These are phyloP conservation scores for Clinocottus analis DNA, from an alignment of 2,113 vertebrate genomes.

Conservation along the genomic window DNA sequence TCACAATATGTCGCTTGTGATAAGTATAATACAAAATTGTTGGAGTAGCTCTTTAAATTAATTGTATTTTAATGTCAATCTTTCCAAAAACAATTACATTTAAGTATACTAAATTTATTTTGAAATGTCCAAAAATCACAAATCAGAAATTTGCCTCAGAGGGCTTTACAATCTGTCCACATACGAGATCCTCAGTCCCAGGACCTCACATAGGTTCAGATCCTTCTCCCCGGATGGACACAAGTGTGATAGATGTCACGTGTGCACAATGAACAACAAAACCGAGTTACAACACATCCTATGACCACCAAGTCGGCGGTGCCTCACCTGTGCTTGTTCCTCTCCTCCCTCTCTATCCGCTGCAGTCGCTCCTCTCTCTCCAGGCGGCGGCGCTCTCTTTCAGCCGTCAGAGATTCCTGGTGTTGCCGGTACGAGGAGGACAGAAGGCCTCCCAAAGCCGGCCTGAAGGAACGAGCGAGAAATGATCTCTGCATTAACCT, in stretches of 20 bases:
- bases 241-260: no score
- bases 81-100: no score
- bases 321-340: conserved; percentile 94
- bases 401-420: conserved; percentile 94
- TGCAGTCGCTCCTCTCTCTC: conserved; percentile 95
- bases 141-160: no score
- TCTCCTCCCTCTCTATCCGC: conserved; percentile 95
- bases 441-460: conserved; percentile 89
- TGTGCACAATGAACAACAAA: no score
- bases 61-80: neutral
- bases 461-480: conserved; percentile 74
- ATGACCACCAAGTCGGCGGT: neutral
- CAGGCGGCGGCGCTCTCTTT: conserved; percentile 91
- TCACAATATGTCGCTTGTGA: neutral
- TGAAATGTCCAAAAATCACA: no score
- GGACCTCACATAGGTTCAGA: no score
- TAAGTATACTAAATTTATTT: no score
- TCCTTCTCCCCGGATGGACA: no score
- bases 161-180: no score
- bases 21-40: neutral
- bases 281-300: no score
- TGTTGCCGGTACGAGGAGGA: conserved; percentile 96
- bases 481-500: neutral
- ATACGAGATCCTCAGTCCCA: no score
- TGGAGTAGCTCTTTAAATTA: neutral